Evolutionary conservation across 2,113 vertebrate genomes (phyloP).

Genomic region (Donacobius atricapilla): DNA sequence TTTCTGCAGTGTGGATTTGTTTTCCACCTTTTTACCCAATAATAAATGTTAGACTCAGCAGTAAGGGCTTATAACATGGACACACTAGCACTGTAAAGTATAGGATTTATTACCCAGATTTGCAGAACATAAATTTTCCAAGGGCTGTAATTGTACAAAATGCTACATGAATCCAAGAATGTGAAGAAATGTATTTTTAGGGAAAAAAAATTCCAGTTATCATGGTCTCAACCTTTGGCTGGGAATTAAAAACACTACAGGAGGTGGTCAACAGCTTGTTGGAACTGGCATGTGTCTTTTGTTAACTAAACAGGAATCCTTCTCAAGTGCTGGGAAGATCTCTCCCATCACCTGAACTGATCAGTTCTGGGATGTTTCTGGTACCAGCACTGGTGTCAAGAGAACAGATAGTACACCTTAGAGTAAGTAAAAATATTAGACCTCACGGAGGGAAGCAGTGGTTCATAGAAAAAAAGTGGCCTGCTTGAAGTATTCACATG

Average conservation of each 20-base stretch:
- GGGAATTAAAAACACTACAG: neutral
- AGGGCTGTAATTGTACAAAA: constrained; percentile 26
- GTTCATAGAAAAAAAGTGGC: neutral
- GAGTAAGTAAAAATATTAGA: neutral
- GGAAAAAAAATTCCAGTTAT: neutral
- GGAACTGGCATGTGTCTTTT: neutral
- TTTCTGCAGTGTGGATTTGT: constrained; percentile 5
- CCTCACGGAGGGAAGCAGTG: neutral
- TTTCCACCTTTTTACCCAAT: neutral
- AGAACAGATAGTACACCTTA: neutral
- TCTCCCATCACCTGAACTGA: neutral
- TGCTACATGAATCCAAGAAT: neutral
- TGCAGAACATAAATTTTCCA: constrained; percentile 30
- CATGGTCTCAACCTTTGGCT: neutral
- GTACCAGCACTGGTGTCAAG: neutral
- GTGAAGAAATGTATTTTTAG: constrained; percentile 9
- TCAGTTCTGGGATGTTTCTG: neutral
- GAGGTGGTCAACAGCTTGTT: neutral
- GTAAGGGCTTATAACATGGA: neutral
- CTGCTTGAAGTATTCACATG: neutral
- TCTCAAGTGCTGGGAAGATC: neutral
- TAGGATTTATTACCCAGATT: constrained; percentile 18
- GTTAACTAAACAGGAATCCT: neutral
- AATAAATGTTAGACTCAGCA: constrained; percentile 15
- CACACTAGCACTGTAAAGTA: neutral